Evolutionary conservation across 2,888 invertebrate species (phyloP).

Genomic region (Platerodrilus igneus): DNA sequence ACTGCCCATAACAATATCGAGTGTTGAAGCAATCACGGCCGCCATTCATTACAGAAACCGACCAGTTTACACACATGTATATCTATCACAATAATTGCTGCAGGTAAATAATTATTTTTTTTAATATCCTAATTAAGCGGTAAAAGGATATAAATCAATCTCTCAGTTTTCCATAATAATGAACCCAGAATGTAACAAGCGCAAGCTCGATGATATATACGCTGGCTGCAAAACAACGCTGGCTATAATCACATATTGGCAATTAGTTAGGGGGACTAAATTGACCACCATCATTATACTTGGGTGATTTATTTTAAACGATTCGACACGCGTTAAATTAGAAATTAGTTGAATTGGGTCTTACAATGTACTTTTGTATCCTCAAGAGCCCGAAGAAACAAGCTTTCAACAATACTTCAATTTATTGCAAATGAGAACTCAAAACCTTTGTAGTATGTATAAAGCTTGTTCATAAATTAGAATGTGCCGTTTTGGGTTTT

Average conservation of each 20-base stretch:
- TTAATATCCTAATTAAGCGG: conserved; percentile 42
- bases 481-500: too few species aligned
- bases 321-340: conserved; percentile 47
- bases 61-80: too few species aligned
- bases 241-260: conserved; percentile 50
- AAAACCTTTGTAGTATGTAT: too few species aligned
- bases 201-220: conserved; percentile 41
- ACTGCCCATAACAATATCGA: conserved; percentile 30
- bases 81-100: conserved; percentile 6
- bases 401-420: too few species aligned
- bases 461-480: too few species aligned
- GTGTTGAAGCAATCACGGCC: conserved; percentile 25
- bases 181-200: conserved; percentile 33
- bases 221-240: conserved; percentile 40
- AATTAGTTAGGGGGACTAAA: conserved; percentile 49
- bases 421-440: too few species aligned
- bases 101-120: conserved; percentile 32
- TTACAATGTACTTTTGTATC: too few species aligned
- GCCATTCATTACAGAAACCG: conserved; percentile 10
- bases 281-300: conserved; percentile 49
- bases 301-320: conserved; percentile 49
- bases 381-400: too few species aligned
- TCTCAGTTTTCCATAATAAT: conserved; percentile 35
- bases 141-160: conserved; percentile 39
- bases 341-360: conserved; percentile 31